A percentile compares a stretch with the other conserved stretches of the same genome.
phyloP scores from a whole-genome alignment of 1,140 invertebrate genomes.

The Leucophenga varia region DNA sequence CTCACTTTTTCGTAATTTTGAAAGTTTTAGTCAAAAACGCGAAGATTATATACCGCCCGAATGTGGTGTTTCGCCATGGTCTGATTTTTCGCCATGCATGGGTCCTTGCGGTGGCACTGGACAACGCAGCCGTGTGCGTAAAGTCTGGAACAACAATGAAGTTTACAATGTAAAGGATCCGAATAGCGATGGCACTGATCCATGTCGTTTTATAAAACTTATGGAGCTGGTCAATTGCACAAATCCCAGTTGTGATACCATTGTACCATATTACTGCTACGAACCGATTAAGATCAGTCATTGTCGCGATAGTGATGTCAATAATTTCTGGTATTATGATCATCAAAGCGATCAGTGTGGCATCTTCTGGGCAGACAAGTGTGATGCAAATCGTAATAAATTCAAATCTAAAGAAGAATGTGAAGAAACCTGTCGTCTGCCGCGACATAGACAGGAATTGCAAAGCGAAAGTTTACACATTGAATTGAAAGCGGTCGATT shows the following conservation, averaged over 20 bases:
- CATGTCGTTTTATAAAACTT: constrained; percentile 50
- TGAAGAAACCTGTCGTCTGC: constrained; percentile 50
- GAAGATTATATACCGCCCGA: constrained; percentile 56
- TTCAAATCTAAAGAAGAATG: constrained; percentile 62
- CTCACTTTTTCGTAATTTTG: constrained; percentile 40
- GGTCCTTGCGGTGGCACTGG: constrained; percentile 62
- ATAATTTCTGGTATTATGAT: constrained; percentile 73
- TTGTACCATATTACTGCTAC: constrained; percentile 48
- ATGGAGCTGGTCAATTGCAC: constrained; percentile 58
- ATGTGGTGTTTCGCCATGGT: constrained; percentile 74
- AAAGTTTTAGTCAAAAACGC: constrained; percentile 45
- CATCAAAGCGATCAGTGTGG: constrained; percentile 64
- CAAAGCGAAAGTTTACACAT: constrained; percentile 27
- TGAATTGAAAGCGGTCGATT: constrained; percentile 57
- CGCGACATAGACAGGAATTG: constrained; percentile 36
- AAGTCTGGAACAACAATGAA: constrained; percentile 52
- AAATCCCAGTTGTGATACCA: constrained; percentile 61
- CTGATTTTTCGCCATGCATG: constrained; percentile 73
- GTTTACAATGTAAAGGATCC: constrained; percentile 38
- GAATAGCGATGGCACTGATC: constrained; percentile 45
- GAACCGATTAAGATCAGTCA: constrained; percentile 59
- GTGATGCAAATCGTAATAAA: constrained; percentile 74
- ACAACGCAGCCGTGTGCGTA: constrained; percentile 33
- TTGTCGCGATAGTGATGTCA: constrained; percentile 66
- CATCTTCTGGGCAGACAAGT: constrained; percentile 75